These are phyloP conservation scores for Ciona savignyi DNA, from an alignment of 23 tunicate species.

Conservation along the genomic window DNA sequence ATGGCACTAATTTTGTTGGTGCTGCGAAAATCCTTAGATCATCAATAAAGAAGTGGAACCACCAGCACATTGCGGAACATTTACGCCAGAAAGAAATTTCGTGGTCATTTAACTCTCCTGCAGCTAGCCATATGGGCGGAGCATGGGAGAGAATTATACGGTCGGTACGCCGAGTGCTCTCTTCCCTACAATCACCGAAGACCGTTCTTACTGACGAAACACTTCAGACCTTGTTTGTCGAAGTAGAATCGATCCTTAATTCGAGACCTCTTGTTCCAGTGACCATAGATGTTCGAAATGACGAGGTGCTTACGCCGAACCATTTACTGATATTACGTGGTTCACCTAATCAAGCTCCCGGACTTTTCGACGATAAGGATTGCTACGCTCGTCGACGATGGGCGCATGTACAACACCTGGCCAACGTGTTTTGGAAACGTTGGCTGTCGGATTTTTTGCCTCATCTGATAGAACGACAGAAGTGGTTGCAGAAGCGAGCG, in stretches of 20 bases:
- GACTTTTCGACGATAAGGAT: constrained; percentile 17
- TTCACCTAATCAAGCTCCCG: constrained; percentile 5
- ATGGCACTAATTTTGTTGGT: constrained; percentile 27
- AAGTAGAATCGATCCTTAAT: constrained; percentile 1
- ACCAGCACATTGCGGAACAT: neutral
- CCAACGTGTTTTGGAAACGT: too few species aligned
- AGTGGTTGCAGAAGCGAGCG: constrained; percentile 11
- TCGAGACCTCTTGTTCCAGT: constrained; percentile 7
- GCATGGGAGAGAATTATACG: constrained; percentile 18
- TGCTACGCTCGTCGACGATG: constrained; percentile 16
- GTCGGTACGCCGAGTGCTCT: constrained; percentile 4
- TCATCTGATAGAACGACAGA: constrained; percentile 14
- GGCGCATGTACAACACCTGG: constrained; percentile 16
- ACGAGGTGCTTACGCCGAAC: too few species aligned
- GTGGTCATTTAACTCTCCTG: constrained; percentile 2
- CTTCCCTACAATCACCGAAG: neutral
- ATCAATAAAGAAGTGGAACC: constrained; percentile 5
- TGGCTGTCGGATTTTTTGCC: constrained; percentile 10
- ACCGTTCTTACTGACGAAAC: neutral
- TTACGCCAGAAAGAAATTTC: constrained; percentile 5
- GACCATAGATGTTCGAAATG: too few species aligned
- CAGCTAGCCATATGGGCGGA: constrained; percentile 23
- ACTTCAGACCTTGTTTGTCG: constrained; percentile 1
- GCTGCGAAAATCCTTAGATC: constrained; percentile 2
- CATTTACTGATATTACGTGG: constrained; percentile 1